Evolutionary conservation across 2,888 invertebrate genomes (phyloP).

Genomic region (Eutolmus rufibarbis): DNA sequence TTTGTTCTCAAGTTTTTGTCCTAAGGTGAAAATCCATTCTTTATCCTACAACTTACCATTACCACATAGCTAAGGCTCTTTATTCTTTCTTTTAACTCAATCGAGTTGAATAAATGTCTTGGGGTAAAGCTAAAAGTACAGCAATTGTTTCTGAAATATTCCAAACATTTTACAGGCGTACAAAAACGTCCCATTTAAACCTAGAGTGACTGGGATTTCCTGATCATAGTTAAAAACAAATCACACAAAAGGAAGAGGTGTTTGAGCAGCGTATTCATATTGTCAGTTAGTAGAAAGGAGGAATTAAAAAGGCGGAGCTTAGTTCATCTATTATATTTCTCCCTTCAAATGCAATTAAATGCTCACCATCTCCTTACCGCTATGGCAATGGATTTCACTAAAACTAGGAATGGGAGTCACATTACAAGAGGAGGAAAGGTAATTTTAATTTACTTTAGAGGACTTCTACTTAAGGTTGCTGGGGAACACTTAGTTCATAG

Average conservation of each 20-base stretch:
- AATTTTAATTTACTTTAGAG: conserved; percentile 39
- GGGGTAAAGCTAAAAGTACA: neutral
- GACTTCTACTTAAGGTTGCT: conserved; percentile 1
- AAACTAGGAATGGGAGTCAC: neutral
- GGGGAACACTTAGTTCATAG: conserved; percentile 52
- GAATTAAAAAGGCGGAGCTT: conserved; percentile 1
- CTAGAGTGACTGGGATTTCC: neutral
- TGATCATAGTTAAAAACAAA: neutral
- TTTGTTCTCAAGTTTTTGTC: too few relatives aligned
- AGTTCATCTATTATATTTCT: conserved; percentile 43
- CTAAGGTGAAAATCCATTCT: too few relatives aligned
- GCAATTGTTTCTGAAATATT: neutral
- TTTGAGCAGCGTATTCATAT: neutral
- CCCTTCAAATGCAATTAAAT: conserved; percentile 36
- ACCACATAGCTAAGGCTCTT: too few relatives aligned
- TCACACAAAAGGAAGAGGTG: neutral
- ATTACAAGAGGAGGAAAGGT: conserved; percentile 20
- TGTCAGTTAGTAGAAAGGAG: neutral
- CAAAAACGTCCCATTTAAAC: too few relatives aligned
- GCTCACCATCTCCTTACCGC: neutral
- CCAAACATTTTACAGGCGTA: too few relatives aligned
- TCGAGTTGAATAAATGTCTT: neutral
- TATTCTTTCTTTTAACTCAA: neutral
- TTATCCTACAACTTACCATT: too few relatives aligned
- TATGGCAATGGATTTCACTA: neutral